A percentile compares a stretch with the other conserved stretches of the same genome.
These are phyloP conservation scores for Ladona fulva DNA, from an alignment of 1,140 invertebrate genomes.

Conservation along the genomic window DNA sequence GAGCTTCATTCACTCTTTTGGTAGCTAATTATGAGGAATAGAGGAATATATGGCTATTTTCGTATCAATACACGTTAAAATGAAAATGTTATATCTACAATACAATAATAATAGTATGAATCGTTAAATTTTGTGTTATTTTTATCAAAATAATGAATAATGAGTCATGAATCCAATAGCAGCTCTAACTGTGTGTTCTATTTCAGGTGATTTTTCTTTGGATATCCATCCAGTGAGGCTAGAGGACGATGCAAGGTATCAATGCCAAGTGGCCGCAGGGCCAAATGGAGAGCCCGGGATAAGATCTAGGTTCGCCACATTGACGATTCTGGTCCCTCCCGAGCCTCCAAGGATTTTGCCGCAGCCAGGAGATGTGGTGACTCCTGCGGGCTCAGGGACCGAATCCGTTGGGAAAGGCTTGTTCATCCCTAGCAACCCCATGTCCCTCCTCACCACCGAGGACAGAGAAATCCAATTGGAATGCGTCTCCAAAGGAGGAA, in stretches of 20 bases:
- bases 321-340: slow-evolving; percentile 82
- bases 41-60: too few relatives aligned
- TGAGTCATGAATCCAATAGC: too few relatives aligned
- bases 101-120: too few relatives aligned
- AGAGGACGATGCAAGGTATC: slow-evolving; percentile 83
- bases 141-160: too few relatives aligned
- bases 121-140: too few relatives aligned
- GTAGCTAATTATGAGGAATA: too few relatives aligned
- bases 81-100: too few relatives aligned
- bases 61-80: too few relatives aligned
- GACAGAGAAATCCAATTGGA: slow-evolving; percentile 81
- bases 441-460: slow-evolving; percentile 71
- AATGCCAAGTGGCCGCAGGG: slow-evolving; percentile 76
- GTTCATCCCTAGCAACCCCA: slow-evolving; percentile 23
- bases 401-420: not conserved
- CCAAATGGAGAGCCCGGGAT: slow-evolving; percentile 62
- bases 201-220: slow-evolving; percentile 73
- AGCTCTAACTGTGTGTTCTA: too few relatives aligned
- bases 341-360: slow-evolving; percentile 71
- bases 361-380: not conserved
- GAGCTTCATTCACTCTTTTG: too few relatives aligned
- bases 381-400: not conserved
- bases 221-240: slow-evolving; percentile 79
- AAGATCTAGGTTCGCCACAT: slow-evolving; percentile 67
- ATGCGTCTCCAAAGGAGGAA: slow-evolving; percentile 79